Evolutionary conservation across 2,888 invertebrate genomes (phyloP).

Genomic region (Xanthostigma xanthostigma): DNA sequence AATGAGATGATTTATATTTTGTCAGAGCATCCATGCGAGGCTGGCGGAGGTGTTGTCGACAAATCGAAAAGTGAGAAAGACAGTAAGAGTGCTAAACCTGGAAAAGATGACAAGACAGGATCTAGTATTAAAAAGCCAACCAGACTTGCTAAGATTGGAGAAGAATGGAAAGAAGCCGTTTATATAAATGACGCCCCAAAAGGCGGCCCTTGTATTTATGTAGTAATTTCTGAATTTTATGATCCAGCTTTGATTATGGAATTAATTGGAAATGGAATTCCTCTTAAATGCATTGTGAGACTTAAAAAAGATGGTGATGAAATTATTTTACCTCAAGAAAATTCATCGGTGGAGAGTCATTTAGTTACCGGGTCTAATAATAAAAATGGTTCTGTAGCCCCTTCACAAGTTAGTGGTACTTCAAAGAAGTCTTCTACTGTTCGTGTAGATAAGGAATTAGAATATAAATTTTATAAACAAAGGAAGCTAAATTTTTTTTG

Average conservation of each 20-base stretch:
- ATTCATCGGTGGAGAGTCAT: too few relatives aligned
- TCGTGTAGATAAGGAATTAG: too few relatives aligned
- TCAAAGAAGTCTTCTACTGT: too few relatives aligned
- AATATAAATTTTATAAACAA: too few relatives aligned
- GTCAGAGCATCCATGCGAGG: not conserved
- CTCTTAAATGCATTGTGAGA: not conserved
- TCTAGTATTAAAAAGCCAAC: constrained; percentile 14
- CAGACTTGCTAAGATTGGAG: constrained; percentile 18
- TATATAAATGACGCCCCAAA: constrained; percentile 20
- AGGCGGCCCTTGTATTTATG: constrained; percentile 21
- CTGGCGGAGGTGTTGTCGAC: not conserved
- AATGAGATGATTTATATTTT: not conserved
- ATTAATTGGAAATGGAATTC: not conserved
- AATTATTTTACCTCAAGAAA: too few relatives aligned
- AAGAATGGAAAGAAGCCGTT: constrained; percentile 19
- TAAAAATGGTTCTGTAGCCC: too few relatives aligned
- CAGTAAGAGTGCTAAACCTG: not conserved
- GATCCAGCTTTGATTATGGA: not conserved
- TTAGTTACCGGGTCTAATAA: too few relatives aligned
- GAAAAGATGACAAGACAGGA: not conserved
- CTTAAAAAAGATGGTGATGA: too few relatives aligned
- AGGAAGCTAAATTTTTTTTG: not conserved
- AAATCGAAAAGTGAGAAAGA: not conserved
- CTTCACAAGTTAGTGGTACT: too few relatives aligned
- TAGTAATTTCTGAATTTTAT: constrained; percentile 21